A percentile compares a stretch with the other conserved stretches of the same genome.
Conservation (phyloP, 1,140 invertebrate genomes). For the Listronotus bonariensis region DNA sequence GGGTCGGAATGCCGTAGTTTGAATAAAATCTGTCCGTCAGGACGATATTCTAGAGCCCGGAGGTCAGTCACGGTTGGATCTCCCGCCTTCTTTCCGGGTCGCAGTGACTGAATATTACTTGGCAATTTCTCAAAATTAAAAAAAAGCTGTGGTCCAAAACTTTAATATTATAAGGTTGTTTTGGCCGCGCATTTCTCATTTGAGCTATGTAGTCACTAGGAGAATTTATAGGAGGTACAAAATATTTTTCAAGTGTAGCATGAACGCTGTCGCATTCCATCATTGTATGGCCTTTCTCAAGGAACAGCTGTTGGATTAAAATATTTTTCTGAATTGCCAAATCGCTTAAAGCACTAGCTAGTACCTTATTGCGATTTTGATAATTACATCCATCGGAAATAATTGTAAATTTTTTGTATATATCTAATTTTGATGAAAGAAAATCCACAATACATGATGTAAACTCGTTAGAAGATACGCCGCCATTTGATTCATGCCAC, state of each 20-base stretch:
- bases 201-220: conserved; percentile 37
- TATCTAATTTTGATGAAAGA: neutral
- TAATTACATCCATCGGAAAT: too few relatives aligned
- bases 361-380: too few relatives aligned
- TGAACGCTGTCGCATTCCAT: conserved; percentile 52
- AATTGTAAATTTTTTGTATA: too few relatives aligned
- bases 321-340: too few relatives aligned
- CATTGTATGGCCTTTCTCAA: conserved; percentile 51
- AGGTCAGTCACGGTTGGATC: conserved; percentile 7
- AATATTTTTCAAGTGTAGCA: conserved; percentile 38
- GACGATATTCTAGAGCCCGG: too few relatives aligned
- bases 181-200: conserved; percentile 29
- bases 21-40: too few relatives aligned
- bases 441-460: neutral
- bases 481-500: neutral
- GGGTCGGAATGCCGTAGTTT: too few relatives aligned
- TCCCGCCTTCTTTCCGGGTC: conserved; percentile 1
- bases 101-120: neutral
- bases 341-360: neutral
- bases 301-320: too few relatives aligned
- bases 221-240: conserved; percentile 36
- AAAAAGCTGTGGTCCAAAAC: conserved; percentile 1
- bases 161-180: conserved; percentile 28
- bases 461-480: neutral
- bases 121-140: neutral